These are phyloP conservation scores for Drosophila suboccidentalis DNA, from an alignment of 2,888 invertebrate genomes.

Conservation along the genomic window DNA sequence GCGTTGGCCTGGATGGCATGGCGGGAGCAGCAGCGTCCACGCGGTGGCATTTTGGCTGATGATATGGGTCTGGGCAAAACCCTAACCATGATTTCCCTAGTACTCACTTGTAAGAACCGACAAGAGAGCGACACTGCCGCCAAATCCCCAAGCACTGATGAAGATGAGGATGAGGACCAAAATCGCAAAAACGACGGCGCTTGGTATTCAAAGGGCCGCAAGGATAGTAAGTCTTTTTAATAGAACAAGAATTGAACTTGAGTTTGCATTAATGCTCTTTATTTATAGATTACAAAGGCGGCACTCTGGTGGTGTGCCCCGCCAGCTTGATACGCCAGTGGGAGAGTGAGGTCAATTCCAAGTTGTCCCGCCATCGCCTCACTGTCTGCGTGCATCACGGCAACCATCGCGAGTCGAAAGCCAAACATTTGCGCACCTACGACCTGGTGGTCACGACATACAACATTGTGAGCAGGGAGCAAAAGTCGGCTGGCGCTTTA, in stretches of 20 bases:
- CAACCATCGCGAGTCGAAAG: constrained; percentile 88
- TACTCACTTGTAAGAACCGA: constrained; percentile 87
- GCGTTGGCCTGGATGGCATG: constrained; percentile 95
- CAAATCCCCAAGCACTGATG: constrained; percentile 62
- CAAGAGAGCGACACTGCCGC: constrained; percentile 61
- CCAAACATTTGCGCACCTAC: constrained; percentile 88
- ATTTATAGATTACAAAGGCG: constrained; percentile 87
- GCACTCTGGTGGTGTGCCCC: constrained; percentile 96
- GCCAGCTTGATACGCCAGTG: constrained; percentile 96
- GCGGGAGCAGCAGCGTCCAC: constrained; percentile 94
- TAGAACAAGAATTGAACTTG: not conserved
- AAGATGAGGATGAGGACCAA: constrained; percentile 48
- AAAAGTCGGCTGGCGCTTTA: constrained; percentile 87
- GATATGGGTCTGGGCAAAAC: constrained; percentile 89
- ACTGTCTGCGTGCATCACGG: constrained; percentile 93
- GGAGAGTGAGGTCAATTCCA: constrained; percentile 91
- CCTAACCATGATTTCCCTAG: constrained; percentile 92
- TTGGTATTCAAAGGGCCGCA: constrained; percentile 83
- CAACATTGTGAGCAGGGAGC: constrained; percentile 89
- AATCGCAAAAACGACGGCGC: constrained; percentile 31
- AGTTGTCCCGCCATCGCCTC: constrained; percentile 88
- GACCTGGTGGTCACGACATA: constrained; percentile 97
- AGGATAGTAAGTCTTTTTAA: constrained; percentile 72
- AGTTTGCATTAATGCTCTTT: not conserved
- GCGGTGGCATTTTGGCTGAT: constrained; percentile 94